These are phyloP conservation scores for Guaruba guarouba DNA, from an alignment of 2,113 vertebrate genomes.

Conservation along the genomic window DNA sequence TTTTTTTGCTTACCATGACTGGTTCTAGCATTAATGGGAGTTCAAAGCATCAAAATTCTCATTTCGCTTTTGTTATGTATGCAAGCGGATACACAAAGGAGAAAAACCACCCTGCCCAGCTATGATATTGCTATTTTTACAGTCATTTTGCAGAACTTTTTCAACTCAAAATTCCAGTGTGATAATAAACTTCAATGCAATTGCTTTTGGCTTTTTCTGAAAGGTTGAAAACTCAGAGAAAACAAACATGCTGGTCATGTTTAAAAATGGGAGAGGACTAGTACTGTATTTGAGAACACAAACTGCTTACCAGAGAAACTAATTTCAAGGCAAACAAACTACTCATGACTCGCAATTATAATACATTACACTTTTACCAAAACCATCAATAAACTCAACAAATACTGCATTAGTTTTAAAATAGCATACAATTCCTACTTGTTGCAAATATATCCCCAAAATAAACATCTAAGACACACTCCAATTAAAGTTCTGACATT, in stretches of 20 bases:
- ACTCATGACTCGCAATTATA: fast-evolving
- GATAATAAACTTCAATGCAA: background rate
- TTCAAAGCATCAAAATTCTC: background rate
- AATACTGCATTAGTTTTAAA: background rate
- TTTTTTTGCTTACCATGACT: background rate
- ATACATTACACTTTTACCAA: background rate
- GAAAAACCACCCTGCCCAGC: background rate
- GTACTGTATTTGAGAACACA: background rate
- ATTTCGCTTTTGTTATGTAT: background rate
- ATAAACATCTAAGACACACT: background rate
- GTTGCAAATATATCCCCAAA: background rate
- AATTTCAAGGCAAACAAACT: background rate
- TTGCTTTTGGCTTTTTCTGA: background rate
- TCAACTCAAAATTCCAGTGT: background rate
- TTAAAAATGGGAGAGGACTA: background rate
- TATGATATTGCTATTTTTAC: background rate
- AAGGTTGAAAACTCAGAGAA: background rate
- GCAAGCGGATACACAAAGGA: background rate
- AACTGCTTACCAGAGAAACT: background rate
- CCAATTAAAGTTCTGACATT: background rate
- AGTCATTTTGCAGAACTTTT: background rate
- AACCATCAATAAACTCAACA: background rate
- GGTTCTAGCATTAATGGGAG: background rate
- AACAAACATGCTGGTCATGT: background rate
- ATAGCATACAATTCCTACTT: background rate